Percentiles rank a stretch among this genome's conserved stretches.
phyloP scores from a whole-genome alignment of 2,888 invertebrate species.

The Caenorhabditis parvicauda region DNA sequence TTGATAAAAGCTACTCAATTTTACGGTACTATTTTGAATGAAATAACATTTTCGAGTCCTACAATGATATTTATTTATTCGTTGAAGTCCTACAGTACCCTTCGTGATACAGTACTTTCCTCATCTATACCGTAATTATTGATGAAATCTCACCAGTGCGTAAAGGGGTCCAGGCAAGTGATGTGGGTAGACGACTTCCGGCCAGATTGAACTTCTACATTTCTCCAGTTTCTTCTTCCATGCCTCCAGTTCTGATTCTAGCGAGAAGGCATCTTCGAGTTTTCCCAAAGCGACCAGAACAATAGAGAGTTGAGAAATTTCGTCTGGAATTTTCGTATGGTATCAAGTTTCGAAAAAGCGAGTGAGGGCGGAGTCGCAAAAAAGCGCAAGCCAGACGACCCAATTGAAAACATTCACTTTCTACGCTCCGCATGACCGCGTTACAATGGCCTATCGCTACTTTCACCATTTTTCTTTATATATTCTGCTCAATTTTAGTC shows the following conservation, averaged over 20 bases:
- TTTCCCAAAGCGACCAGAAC: constrained; percentile 35
- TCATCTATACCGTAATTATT: background rate
- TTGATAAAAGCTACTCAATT: too few relatives aligned
- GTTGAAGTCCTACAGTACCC: background rate
- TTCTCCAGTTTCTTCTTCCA: constrained; percentile 16
- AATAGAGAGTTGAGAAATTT: constrained; percentile 34
- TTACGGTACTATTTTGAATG: too few relatives aligned
- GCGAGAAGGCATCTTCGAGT: constrained; percentile 16
- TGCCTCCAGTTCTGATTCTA: constrained; percentile 21
- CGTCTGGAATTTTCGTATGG: constrained; percentile 34
- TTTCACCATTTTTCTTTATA: too few relatives aligned
- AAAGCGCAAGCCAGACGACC: too few relatives aligned
- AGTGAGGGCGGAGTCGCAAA: too few relatives aligned
- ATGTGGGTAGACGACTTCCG: constrained; percentile 34
- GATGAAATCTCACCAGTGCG: constrained; percentile 30
- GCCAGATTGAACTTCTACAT: constrained; percentile 37
- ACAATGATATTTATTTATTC: background rate
- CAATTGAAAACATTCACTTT: too few relatives aligned
- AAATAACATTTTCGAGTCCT: too few relatives aligned
- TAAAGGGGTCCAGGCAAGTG: constrained; percentile 50
- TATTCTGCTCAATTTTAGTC: too few relatives aligned
- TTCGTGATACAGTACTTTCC: background rate
- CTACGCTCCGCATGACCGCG: too few relatives aligned
- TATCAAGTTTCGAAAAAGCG: too few relatives aligned
- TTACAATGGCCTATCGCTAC: too few relatives aligned